Evolutionary conservation across 1,140 invertebrate genomes (phyloP).

Genomic region (Cydia pomonella): DNA sequence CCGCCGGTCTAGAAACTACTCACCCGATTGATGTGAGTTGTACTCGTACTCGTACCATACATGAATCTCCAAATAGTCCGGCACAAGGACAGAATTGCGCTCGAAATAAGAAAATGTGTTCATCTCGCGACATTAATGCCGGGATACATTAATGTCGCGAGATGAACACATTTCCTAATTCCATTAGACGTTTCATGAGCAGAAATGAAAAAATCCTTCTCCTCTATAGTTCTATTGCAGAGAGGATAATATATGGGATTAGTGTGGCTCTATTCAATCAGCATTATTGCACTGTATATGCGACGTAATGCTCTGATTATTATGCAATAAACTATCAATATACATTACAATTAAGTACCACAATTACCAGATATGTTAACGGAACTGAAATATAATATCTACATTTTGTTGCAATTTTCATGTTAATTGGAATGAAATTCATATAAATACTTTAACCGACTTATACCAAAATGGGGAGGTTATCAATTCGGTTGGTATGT

Average conservation of each 20-base stretch:
- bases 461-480: too few relatives aligned
- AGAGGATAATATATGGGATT: background rate
- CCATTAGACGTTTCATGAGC: constrained; percentile 18
- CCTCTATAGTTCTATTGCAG: constrained; percentile 10
- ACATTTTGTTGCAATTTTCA: too few relatives aligned
- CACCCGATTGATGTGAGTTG: background rate
- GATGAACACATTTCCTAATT: too few relatives aligned
- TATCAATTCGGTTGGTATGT: too few relatives aligned
- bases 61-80: background rate
- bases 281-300: background rate
- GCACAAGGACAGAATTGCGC: background rate
- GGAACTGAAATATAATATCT: too few relatives aligned
- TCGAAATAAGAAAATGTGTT: constrained; percentile 25
- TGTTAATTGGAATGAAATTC: too few relatives aligned
- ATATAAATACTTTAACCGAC: too few relatives aligned
- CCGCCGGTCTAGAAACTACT: background rate
- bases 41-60: background rate
- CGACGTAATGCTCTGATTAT: background rate
- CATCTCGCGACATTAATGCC: background rate
- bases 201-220: background rate
- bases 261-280: background rate
- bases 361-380: background rate
- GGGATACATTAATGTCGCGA: too few relatives aligned
- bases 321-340: background rate
- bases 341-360: too few relatives aligned